Conservation (phyloP, 2,797 vertebrate genomes). For the Chloroceryle amazona region DNA sequence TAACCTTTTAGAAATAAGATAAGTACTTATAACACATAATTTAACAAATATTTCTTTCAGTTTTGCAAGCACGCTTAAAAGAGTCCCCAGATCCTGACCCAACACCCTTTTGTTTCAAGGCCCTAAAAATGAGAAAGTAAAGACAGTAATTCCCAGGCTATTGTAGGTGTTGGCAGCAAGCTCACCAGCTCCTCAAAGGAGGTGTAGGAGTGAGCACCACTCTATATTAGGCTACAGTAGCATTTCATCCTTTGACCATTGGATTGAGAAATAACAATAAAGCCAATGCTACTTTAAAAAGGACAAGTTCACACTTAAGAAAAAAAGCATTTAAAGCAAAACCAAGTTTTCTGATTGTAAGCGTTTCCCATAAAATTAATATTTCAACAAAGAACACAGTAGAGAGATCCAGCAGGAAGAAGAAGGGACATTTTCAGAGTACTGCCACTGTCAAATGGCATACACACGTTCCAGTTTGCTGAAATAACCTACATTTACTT, state of each 20-base stretch:
- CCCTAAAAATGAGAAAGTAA: not conserved
- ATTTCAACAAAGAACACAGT: constrained; percentile 17
- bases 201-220: not conserved
- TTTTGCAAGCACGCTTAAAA: constrained; percentile 57
- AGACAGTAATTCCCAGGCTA: not conserved
- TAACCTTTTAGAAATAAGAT: constrained; percentile 36
- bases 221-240: not conserved
- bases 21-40: constrained; percentile 16
- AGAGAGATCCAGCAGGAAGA: not conserved
- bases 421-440: not conserved
- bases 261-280: constrained; percentile 27
- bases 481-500: constrained; percentile 21
- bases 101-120: constrained; percentile 21
- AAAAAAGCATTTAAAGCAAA: not conserved
- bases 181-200: not conserved
- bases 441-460: constrained; percentile 32
- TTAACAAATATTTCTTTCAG: constrained; percentile 6
- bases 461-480: not conserved
- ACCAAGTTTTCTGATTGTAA: not conserved
- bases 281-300: constrained; percentile 17
- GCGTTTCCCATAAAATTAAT: constrained; percentile 53
- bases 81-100: not conserved
- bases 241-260: not conserved
- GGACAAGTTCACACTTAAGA: not conserved
- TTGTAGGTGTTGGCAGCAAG: not conserved